Evolutionary conservation across 2,113 vertebrate species (phyloP), one percentile per base, ranked within the genome.

Genomic region (Rousettus leschenaultii): DNA sequence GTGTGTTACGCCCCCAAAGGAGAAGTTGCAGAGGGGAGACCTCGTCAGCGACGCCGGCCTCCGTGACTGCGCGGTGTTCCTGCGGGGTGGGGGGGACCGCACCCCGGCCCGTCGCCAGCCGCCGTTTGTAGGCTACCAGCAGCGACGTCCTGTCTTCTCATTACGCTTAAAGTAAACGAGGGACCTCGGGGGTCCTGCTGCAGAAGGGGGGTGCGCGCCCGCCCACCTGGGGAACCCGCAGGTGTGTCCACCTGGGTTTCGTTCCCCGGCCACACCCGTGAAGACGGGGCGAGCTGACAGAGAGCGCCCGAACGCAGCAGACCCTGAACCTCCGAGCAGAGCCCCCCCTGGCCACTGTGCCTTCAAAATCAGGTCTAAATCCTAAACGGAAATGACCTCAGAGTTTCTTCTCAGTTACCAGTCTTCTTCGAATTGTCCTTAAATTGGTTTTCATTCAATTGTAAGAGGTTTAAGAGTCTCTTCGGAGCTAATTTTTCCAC

Each of bases 401-500:
- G 80, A 45, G 78, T 95, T 92, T 94, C 57, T 92, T 80, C 48
- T 79, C 75, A 68, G 24, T 84, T 35, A 1, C 68, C 1, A 51
- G 13, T 84, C 70, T 21, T 92, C 63, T 95, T 22, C 6, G 92
- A 97, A 89, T 86, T 77, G 83, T 84, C 53, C 79, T 86, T 57
- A 95, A 79, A 75, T 87, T 89, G 57, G 33, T 16, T 96, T 97
- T 77, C 85, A 84, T 95, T 95, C 86, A 97, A 93, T 93, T 96
- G 96, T 86, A 91, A 71, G 93, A 89, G 93, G 45, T n/a, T 89
- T 93, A 75, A 89, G 43, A 73, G 83, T 94, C 75, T 97, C 91
- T 96, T 83, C 59, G 89, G 94, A 57, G 93, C 96, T 97, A 79
- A 97, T 97, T 97, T 97, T 98, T 95, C 87, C 92, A 97, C 92